Evolutionary conservation across 2,113 vertebrate species (phyloP).

Genomic region (Nicator chloris): DNA sequence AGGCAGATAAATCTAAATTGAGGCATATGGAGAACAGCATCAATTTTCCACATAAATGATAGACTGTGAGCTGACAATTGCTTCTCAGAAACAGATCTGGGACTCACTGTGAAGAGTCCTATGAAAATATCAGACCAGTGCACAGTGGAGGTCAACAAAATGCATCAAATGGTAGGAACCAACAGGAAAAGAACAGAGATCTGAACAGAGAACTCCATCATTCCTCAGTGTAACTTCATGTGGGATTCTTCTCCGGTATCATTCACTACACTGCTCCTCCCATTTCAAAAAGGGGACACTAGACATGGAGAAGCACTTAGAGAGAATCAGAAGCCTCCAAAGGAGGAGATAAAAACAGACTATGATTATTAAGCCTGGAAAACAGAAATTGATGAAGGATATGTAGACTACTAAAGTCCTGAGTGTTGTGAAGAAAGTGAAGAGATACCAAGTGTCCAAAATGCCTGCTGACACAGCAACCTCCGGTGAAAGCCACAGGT

Average conservation of each 20-base stretch:
- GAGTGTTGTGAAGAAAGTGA: neutral
- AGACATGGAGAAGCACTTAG: neutral
- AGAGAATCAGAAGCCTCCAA: neutral
- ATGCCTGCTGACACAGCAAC: neutral
- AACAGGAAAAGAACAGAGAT: neutral
- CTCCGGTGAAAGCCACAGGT: fast-evolving
- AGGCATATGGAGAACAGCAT: neutral
- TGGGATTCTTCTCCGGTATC: neutral
- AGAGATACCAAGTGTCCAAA: neutral
- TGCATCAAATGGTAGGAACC: neutral
- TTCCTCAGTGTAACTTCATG: neutral
- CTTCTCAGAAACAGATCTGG: neutral
- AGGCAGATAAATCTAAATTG: neutral
- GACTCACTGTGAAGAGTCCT: neutral
- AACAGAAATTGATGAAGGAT: neutral
- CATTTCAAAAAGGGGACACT: neutral
- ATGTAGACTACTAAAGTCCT: neutral
- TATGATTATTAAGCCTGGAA: neutral
- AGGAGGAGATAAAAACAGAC: neutral
- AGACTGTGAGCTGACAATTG: neutral
- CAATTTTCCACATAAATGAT: neutral
- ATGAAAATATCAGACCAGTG: neutral
- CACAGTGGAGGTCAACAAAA: neutral
- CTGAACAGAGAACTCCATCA: neutral
- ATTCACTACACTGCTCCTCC: neutral